A percentile compares a stretch with the other conserved stretches of the same genome.
These are phyloP conservation scores for Drosophila novamexicana DNA, from an alignment of 1,140 invertebrate species.

Conservation along the genomic window DNA sequence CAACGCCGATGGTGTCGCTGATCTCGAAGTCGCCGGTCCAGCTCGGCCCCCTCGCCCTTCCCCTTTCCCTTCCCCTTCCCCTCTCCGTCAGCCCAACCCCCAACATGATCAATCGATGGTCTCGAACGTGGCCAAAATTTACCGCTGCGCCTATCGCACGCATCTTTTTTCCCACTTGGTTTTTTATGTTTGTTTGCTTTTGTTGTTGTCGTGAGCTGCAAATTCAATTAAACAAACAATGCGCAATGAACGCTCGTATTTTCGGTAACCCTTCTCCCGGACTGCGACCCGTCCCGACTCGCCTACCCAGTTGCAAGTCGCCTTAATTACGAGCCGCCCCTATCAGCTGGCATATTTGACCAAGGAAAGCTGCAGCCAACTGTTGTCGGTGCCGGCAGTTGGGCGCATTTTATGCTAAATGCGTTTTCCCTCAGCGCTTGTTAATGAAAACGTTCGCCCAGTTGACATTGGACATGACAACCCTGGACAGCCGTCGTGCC, in stretches of 20 bases:
- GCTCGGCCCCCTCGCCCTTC: not conserved
- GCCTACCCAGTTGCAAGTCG: conserved; percentile 21
- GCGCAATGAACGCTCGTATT: conserved; percentile 32
- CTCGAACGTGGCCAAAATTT: conserved; percentile 52
- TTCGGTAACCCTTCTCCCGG: conserved; percentile 29
- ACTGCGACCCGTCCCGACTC: not conserved
- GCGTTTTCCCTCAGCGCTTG: conserved; percentile 15
- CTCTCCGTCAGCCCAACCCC: not conserved
- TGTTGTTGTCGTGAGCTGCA: conserved; percentile 61
- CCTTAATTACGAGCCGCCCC: conserved; percentile 63
- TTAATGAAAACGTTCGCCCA: conserved; percentile 72
- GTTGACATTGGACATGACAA: conserved; percentile 21
- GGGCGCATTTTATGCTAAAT: conserved; percentile 13
- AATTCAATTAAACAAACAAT: conserved; percentile 74
- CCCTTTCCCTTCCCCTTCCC: not conserved
- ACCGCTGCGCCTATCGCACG: conserved; percentile 59
- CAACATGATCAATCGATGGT: conserved; percentile 60
- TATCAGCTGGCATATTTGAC: conserved; percentile 30
- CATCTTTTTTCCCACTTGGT: conserved; percentile 37
- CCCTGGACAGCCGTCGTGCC: not conserved
- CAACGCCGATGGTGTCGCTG: conserved; percentile 80
- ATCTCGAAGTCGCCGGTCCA: conserved; percentile 38
- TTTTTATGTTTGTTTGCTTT: conserved; percentile 26
- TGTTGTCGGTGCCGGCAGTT: conserved; percentile 53
- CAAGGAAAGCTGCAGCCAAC: conserved; percentile 51